Evolutionary conservation across 2,797 vertebrate genomes (phyloP).

Genomic region (Manis javanica): DNA sequence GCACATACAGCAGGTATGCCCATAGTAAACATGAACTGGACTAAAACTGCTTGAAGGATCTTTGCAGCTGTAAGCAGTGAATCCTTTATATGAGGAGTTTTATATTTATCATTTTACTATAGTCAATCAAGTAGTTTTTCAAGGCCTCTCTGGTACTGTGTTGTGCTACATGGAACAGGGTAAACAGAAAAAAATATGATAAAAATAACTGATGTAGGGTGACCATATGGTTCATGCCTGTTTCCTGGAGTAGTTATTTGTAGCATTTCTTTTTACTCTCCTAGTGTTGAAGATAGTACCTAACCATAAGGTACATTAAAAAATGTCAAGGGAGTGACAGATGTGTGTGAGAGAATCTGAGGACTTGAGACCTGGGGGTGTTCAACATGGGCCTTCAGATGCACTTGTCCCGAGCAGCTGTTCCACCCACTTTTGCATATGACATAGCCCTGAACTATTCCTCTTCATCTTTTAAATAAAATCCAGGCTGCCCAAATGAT

Average conservation of each 20-base stretch:
- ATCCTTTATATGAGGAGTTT: neutral
- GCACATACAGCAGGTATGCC: fast-evolving
- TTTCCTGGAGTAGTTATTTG: neutral
- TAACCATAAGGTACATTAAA: neutral
- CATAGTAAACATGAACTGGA: neutral
- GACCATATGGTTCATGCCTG: neutral
- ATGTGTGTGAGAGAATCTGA: neutral
- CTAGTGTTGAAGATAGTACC: neutral
- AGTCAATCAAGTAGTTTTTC: neutral
- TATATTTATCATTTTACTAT: neutral
- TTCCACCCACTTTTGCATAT: neutral
- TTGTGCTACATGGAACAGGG: neutral
- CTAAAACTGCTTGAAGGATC: neutral
- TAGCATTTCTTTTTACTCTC: neutral
- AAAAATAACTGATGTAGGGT: neutral
- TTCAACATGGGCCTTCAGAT: neutral
- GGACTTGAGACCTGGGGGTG: neutral
- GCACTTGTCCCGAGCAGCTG: neutral
- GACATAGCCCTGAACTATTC: neutral
- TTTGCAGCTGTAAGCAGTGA: neutral
- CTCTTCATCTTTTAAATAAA: neutral
- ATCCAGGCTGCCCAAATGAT: neutral
- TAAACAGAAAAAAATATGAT: neutral
- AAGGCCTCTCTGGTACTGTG: neutral
- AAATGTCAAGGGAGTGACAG: neutral